Conservation (phyloP, 1,140 invertebrate species). For the Adelges cooleyi region DNA sequence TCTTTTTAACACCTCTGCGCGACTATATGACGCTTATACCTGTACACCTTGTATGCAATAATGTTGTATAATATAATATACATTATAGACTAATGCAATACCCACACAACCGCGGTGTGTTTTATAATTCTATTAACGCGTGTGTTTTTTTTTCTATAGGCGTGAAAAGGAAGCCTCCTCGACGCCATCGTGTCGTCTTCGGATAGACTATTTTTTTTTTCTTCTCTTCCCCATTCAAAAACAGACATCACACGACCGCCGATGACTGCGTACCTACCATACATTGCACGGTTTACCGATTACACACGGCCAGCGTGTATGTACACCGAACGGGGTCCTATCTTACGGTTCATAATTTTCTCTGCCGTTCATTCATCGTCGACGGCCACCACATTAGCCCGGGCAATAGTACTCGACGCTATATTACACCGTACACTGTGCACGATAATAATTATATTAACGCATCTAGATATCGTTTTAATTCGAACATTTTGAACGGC, state of each 20-base stretch:
- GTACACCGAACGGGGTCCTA: neutral
- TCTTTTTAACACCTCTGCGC: constrained; percentile 21
- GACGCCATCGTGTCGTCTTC: neutral
- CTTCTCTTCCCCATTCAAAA: neutral
- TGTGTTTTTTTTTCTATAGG: neutral
- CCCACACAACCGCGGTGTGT: neutral
- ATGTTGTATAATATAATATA: too few species aligned
- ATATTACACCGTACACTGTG: too few species aligned
- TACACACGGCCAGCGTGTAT: neutral
- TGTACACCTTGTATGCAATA: too few species aligned
- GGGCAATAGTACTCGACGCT: too few species aligned
- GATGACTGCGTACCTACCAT: neutral
- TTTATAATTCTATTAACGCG: constrained; percentile 18
- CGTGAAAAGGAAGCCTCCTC: constrained; percentile 14
- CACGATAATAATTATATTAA: too few species aligned
- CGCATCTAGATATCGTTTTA: too few species aligned
- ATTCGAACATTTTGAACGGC: too few species aligned
- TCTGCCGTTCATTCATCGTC: too few species aligned
- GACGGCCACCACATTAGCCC: too few species aligned
- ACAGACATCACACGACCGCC: neutral
- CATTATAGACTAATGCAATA: too few species aligned
- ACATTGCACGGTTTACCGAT: neutral
- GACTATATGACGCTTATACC: neutral
- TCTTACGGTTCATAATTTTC: too few species aligned
- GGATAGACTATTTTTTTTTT: neutral